Percentiles rank a stretch among this genome's conserved stretches.
phyloP scores from a whole-genome alignment of 37 sponge, comb jelly and placozoan species.

The Haliclona indistincta region DNA sequence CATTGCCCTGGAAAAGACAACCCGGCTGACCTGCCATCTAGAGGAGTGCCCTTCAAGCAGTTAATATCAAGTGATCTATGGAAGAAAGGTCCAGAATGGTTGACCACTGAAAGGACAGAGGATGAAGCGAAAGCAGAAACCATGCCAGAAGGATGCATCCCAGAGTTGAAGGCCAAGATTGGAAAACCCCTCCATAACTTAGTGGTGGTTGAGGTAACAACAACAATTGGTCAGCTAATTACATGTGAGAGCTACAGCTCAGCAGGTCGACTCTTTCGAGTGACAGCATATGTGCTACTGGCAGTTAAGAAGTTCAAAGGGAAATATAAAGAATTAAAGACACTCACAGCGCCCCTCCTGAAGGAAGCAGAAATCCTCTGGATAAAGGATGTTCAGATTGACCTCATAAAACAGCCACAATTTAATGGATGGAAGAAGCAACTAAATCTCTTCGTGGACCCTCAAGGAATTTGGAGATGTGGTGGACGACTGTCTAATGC shows the following conservation, averaged over 20 bases:
- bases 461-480: too few species aligned
- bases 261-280: not conserved
- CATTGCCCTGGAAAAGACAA: too few species aligned
- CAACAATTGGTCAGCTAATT: not conserved
- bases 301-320: not conserved
- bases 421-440: constrained; percentile 11
- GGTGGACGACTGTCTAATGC: constrained; percentile 29
- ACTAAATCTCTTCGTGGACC: constrained; percentile 16
- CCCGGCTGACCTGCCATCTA: too few species aligned
- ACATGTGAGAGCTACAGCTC: not conserved
- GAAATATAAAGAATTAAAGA: not conserved
- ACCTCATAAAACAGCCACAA: not conserved
- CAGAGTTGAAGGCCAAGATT: constrained; percentile 6
- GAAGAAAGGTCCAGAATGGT: constrained; percentile 2
- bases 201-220: not conserved
- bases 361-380: constrained; percentile 12
- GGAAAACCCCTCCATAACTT: not conserved
- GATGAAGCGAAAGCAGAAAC: not conserved
- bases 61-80: not conserved
- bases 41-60: constrained; percentile 2
- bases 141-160: constrained; percentile 2
- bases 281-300: constrained; percentile 7
- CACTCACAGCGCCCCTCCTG: not conserved
- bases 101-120: not conserved
- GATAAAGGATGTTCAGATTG: constrained; percentile 1